A percentile compares a stretch with the other conserved stretches of the same genome.
Conservation (phyloP, 2,113 vertebrate genomes). For the Redunca redunca region DNA sequence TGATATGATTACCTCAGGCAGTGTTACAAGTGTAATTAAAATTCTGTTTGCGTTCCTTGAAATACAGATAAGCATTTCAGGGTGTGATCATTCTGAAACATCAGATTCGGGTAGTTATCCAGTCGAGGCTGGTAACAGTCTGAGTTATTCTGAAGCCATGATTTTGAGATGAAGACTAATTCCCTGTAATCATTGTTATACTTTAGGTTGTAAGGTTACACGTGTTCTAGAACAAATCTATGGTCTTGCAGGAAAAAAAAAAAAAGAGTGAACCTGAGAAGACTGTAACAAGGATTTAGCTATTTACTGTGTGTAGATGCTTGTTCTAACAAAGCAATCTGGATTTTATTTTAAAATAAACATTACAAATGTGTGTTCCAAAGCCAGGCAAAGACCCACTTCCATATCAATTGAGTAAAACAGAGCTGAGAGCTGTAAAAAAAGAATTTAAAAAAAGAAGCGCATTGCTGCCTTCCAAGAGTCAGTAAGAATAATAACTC, state of each 20-base stretch:
- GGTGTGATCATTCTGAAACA: background rate
- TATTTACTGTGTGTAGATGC: conserved; percentile 12
- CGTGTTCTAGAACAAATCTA: background rate
- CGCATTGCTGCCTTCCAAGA: conserved; percentile 66
- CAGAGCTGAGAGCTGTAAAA: conserved; percentile 30
- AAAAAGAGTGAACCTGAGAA: background rate
- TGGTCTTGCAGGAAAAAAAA: background rate
- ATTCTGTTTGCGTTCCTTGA: conserved; percentile 61
- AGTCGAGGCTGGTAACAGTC: background rate
- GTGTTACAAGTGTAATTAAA: conserved; percentile 68
- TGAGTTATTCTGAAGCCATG: background rate
- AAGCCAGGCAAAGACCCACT: conserved; percentile 46
- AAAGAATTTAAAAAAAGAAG: background rate
- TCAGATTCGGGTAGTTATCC: background rate
- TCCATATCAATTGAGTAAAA: conserved; percentile 65
- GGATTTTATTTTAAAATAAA: conserved; percentile 67
- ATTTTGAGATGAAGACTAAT: conserved; percentile 8
- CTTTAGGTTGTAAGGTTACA: background rate
- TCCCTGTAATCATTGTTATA: background rate
- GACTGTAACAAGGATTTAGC: background rate
- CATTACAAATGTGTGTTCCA: conserved; percentile 56
- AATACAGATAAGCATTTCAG: conserved; percentile 8
- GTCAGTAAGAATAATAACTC: conserved; percentile 80
- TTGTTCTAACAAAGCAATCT: conserved; percentile 62
- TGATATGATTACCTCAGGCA: conserved; percentile 56